A percentile compares a stretch with the other conserved stretches of the same genome.
Conservation (phyloP, 2,797 vertebrate genomes). For the Taeniopygia guttata region DNA sequence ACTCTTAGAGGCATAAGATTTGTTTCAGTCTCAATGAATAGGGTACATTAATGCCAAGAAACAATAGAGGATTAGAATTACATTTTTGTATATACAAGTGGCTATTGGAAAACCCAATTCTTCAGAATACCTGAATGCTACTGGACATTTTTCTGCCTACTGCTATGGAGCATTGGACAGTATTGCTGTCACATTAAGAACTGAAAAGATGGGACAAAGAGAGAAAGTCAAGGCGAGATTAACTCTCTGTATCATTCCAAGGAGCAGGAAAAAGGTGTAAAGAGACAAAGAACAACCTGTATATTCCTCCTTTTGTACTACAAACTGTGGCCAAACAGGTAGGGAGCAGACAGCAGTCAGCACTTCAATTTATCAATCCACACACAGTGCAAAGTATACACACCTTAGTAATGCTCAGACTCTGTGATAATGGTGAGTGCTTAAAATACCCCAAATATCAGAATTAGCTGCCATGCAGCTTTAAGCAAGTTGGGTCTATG, state of each 20-base stretch:
- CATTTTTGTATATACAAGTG: constrained; percentile 30
- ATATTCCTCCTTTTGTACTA: neutral
- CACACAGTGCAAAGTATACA: neutral
- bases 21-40: constrained; percentile 54
- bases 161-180: neutral
- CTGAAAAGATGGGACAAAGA: neutral
- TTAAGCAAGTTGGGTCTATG: neutral
- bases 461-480: neutral
- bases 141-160: neutral
- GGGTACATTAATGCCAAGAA: constrained; percentile 35
- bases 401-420: neutral
- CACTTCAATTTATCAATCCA: neutral
- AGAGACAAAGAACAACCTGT: neutral
- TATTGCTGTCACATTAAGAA: neutral
- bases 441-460: neutral
- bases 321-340: neutral
- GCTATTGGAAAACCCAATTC: constrained; percentile 23
- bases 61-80: constrained; percentile 47
- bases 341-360: neutral
- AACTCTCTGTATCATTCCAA: neutral
- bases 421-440: neutral
- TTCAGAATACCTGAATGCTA: neutral
- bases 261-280: neutral
- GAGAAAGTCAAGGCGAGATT: neutral
- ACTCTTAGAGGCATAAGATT: constrained; percentile 60